phyloP scores from a whole-genome alignment of 2,113 vertebrate genomes.

The Hypanus sabinus region DNA sequence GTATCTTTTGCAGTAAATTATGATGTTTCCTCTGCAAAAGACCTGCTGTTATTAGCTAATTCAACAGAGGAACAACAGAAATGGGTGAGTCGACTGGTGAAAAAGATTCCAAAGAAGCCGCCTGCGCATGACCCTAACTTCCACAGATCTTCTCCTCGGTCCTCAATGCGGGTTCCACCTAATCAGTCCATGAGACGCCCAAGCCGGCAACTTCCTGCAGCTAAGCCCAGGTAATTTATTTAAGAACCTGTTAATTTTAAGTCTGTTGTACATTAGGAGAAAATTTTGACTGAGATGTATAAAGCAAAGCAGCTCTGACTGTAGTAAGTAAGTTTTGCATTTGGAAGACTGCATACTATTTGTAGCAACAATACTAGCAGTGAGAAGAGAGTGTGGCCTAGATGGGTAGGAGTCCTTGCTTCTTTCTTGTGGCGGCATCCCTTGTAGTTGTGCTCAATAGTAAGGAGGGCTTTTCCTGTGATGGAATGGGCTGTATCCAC shows the following conservation, averaged over 20 bases:
- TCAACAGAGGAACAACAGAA: slow-evolving; percentile 97
- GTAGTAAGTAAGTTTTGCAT: no score
- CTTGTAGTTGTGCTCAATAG: no score
- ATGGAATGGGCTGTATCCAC: no score
- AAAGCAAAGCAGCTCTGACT: background rate
- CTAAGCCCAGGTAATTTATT: slow-evolving; percentile 82
- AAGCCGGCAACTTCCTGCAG: slow-evolving; percentile 84
- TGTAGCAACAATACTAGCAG: no score
- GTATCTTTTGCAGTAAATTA: slow-evolving; percentile 73
- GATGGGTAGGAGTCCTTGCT: no score
- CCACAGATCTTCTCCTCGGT: slow-evolving; percentile 84
- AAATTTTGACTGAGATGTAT: background rate
- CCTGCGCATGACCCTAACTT: slow-evolving; percentile 74
- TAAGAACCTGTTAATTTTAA: background rate
- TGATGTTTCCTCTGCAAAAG: slow-evolving; percentile 93
- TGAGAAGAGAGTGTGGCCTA: no score
- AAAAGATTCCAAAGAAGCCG: slow-evolving; percentile 97
- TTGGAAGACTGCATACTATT: background rate
- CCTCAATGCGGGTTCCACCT: slow-evolving; percentile 86
- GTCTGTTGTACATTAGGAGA: background rate
- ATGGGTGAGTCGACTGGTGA: slow-evolving; percentile 92
- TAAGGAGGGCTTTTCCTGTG: no score
- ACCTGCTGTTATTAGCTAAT: slow-evolving; percentile 82
- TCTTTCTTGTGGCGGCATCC: no score
- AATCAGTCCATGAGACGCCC: slow-evolving; percentile 88